These are phyloP conservation scores for Lasioglossum zephyrum DNA, from an alignment of 2,888 invertebrate genomes.

Conservation along the genomic window DNA sequence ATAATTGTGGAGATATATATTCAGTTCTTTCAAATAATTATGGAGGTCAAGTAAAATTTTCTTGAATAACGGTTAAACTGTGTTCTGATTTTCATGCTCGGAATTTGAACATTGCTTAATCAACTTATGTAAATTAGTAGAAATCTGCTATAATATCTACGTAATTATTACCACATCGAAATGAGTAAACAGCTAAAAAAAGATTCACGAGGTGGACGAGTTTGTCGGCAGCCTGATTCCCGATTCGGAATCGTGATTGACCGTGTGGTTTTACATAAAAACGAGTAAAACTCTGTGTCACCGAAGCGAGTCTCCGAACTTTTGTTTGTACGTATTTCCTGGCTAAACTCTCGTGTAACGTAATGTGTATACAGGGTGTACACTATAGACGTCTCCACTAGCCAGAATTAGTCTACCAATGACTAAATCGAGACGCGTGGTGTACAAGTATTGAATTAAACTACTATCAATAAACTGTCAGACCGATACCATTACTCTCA, in stretches of 20 bases:
- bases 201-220: neutral
- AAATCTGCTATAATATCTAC: neutral
- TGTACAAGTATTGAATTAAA: too few species aligned
- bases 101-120: neutral
- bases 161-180: neutral
- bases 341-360: conserved; percentile 17
- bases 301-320: neutral
- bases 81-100: neutral
- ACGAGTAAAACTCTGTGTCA: conserved; percentile 17
- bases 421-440: too few species aligned
- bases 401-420: too few species aligned
- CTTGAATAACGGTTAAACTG: neutral
- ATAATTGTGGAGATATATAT: neutral
- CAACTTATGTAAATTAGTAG: neutral
- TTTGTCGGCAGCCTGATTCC: neutral
- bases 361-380: neutral
- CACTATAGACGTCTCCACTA: neutral
- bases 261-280: conserved; percentile 19
- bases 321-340: conserved; percentile 16
- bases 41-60: neutral
- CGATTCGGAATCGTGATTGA: conserved; percentile 34
- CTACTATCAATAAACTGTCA: neutral
- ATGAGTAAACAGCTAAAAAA: neutral
- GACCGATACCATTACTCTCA: neutral
- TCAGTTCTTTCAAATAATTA: neutral